Evolutionary conservation across 1,140 invertebrate genomes (phyloP), one percentile per base, ranked within the genome.

Genomic region (Nephila pilipes): DNA sequence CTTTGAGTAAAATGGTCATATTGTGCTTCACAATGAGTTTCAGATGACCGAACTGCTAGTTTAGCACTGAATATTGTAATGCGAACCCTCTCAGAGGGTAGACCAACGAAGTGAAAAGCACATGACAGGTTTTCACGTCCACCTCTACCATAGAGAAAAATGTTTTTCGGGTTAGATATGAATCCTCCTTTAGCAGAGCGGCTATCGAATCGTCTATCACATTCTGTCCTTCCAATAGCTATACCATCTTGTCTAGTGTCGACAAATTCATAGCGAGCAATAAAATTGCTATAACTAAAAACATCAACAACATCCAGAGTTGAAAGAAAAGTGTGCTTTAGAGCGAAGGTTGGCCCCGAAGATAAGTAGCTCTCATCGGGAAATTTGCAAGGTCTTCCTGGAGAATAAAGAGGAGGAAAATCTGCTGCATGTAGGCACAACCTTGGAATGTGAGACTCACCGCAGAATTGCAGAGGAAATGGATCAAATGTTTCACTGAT

Each of bases 111-210:
- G 58, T 94, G 88, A 55, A 94, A 94, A 12, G 92, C 87, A 90
- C 94, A 94, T 3, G 94, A 93, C 3, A 94, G 18, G 80, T 94
- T 94, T 87, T 93, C 32, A 29, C 94, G 63, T 10, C 94, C 94
- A 57, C 94, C 94, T 29, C 94, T 75, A 32, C 94, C 94, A 46
- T 94, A 94, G 16, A 94, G 91, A 90, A 94, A 94, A 1, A 94
- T 22, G 83, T 94, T 94, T 63, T 92, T 91, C 2, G 90, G 92
- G 20, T 93, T 94, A 1, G 94, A 85, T 12, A 94, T 79, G 25
- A 75, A 93, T 32, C 94, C 94, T 20, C 89, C 88, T 38, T 87
- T 81, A 18, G 75, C 87, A 32, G 60, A 63, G 12, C 90, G 57
- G 29, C 94, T 94, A 20, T 93, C 81, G 46, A 94, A 94, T 46